Evolutionary conservation across 2,113 vertebrate species (phyloP).

Genomic region (Etia nguti): DNA sequence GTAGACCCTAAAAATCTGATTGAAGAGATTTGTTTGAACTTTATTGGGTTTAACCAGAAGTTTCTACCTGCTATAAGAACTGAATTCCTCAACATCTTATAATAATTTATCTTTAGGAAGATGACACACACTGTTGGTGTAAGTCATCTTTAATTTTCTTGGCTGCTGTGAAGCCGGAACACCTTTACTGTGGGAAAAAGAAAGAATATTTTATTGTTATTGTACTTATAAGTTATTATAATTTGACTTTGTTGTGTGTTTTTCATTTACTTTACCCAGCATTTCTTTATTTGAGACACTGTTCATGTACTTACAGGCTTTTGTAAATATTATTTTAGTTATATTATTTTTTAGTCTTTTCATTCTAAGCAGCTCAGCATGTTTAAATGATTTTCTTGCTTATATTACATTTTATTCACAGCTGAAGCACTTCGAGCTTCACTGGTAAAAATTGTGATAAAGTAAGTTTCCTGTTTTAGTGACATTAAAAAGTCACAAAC

Average conservation of each 20-base stretch:
- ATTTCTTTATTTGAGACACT: accelerated
- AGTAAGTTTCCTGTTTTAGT: background rate
- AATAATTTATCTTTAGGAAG: background rate
- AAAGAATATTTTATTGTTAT: background rate
- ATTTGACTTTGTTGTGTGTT: background rate
- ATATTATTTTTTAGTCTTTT: background rate
- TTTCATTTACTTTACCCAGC: background rate
- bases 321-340: too few species aligned
- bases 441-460: accelerated
- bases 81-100: background rate
- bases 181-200: background rate
- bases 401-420: background rate
- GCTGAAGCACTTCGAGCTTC: background rate
- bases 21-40: accelerated
- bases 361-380: background rate
- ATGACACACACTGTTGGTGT: background rate
- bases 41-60: background rate
- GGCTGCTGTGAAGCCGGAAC: background rate
- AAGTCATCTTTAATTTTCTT: accelerated
- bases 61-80: background rate
- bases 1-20: background rate
- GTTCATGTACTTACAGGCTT: background rate
- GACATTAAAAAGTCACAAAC: background rate
- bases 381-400: background rate
- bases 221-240: accelerated